Evolutionary conservation across 2,113 vertebrate genomes (phyloP), one percentile per base, ranked within the genome.

Genomic region (Lophochroa leadbeateri): DNA sequence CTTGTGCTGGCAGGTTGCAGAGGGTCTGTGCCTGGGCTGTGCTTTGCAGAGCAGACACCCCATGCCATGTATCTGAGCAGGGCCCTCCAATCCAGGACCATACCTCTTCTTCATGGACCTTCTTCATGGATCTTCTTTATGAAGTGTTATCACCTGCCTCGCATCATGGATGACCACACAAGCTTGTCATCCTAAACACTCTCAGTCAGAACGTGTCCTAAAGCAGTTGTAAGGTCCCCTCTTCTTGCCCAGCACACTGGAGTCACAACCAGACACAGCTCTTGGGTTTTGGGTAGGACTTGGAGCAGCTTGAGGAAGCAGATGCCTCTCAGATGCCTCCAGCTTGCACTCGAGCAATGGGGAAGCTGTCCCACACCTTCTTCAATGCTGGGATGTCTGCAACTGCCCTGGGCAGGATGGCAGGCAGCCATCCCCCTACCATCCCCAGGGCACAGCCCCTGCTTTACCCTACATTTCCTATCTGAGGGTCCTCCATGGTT

Each of bases 61-160:
- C 5, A 2, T 33, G 25, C 37, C 8, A 5, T 7, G 53, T 5
- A 1, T 20, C 29, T 1, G 6, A 84, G 74, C 35, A 63, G 61
- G 21, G 33, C 35, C 17, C 13, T 57, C 75, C 39, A 15, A 47
- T 70, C 52, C 55, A 16, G 2, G 3, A 11, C 44, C 5, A 3
- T 27, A 16, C 6, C 39, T n/a, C 47, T 68, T 33, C 74, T 37
- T 17, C 41, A 8, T 8, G 29, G 31, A 18, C 5, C 33, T 71
- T 25, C 49, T 39, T 16, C 43, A 23, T 0, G 3, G 20, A 28
- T 21, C 4, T 10, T 8, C 49, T 53, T 53, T 17, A n/a, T 4
- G 0, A 5, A 57, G 64, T 0, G 0, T 44, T 46, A 19, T 20
- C 4, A 5, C 31, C 25, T 19, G 47, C 31, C 46, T 47, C 28